These are phyloP conservation scores for Poeciliopsis presidionis DNA, from an alignment of 2,797 vertebrate species.

Conservation along the genomic window DNA sequence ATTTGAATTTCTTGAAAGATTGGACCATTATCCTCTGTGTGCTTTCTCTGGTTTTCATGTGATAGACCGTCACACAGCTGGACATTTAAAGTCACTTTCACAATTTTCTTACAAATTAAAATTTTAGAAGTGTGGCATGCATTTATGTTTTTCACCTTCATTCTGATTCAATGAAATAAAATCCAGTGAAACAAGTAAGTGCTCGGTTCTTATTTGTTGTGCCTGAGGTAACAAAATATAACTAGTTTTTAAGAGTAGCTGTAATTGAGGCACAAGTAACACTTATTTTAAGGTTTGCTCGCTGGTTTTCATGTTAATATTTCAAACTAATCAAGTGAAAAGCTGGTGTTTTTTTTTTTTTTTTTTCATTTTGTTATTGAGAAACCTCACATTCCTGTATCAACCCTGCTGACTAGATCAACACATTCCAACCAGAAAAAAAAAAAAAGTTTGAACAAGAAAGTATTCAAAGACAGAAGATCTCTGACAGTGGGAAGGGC, in stretches of 20 bases:
- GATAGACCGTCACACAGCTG: not conserved
- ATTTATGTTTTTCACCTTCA: not conserved
- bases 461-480: not conserved
- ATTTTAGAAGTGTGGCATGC: not conserved
- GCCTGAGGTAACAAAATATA: not conserved
- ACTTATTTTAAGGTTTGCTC: not conserved
- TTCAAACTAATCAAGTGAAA: not conserved
- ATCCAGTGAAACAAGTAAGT: not conserved
- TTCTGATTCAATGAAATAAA: not conserved
- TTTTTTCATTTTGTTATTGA: not conserved
- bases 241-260: not conserved
- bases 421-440: not conserved
- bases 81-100: not conserved
- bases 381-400: not conserved
- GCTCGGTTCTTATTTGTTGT: not conserved
- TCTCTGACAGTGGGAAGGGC: not conserved
- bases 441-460: not conserved
- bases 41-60: not conserved
- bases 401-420: not conserved
- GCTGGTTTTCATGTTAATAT: not conserved
- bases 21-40: not conserved
- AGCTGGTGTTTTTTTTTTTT: not conserved
- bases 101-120: not conserved
- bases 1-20: not conserved
- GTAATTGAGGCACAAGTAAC: not conserved